Conservation (phyloP, 2,113 vertebrate species). For the Rissa tridactyla region DNA sequence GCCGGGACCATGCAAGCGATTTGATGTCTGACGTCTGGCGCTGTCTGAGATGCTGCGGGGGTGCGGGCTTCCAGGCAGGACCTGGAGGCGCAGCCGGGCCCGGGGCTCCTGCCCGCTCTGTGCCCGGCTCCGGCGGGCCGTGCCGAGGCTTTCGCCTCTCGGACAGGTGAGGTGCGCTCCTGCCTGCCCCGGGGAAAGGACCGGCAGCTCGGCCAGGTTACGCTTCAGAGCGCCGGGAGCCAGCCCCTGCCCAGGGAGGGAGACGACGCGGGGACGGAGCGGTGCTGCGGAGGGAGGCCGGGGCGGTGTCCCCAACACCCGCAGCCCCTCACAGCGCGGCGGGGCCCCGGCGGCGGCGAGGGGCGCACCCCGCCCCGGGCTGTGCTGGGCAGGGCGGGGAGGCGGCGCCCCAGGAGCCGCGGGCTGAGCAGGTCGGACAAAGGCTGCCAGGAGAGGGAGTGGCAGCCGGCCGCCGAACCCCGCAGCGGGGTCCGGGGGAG, state of each 20-base stretch:
- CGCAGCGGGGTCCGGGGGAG: not conserved
- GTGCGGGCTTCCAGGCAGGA: not conserved
- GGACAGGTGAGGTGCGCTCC: not conserved
- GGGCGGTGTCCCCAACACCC: not conserved
- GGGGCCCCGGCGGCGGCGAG: not conserved
- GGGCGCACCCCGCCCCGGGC: not conserved
- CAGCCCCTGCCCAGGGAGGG: not conserved
- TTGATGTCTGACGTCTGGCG: not conserved
- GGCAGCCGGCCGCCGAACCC: not conserved
- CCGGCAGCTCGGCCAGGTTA: not conserved
- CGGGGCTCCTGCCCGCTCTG: not conserved
- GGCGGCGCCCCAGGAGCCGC: not conserved
- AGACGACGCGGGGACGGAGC: not conserved
- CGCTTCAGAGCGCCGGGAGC: not conserved
- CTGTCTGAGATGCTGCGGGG: not conserved
- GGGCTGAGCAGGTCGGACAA: not conserved
- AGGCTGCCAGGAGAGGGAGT: constrained; percentile 17
- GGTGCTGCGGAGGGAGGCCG: not conserved
- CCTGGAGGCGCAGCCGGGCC: not conserved
- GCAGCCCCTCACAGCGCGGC: not conserved
- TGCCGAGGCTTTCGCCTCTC: not conserved
- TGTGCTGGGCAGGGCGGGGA: not conserved
- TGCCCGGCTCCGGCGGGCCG: no score
- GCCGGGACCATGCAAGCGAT: not conserved
- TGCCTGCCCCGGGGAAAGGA: not conserved